Conservation (phyloP, 2,113 vertebrate species). For the Poicephalus gulielmi region DNA sequence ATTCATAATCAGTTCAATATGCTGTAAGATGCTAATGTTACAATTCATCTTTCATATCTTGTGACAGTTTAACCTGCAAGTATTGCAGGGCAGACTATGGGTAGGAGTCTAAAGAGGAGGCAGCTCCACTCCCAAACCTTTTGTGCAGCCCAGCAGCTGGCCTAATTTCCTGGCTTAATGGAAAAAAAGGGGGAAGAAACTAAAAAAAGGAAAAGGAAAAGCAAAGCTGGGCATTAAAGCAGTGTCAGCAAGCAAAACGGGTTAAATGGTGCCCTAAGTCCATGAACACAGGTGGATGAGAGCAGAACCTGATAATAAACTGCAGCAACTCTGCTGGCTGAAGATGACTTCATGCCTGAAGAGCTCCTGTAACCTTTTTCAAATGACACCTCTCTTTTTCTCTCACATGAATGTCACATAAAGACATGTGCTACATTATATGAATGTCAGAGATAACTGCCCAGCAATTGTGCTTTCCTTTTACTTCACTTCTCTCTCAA, state of each 20-base stretch:
- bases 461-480: not conserved
- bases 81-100: not conserved
- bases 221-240: not conserved
- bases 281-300: not conserved
- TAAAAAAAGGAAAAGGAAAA: not conserved
- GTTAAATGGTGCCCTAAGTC: not conserved
- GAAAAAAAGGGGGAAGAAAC: not conserved
- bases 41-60: not conserved
- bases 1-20: not conserved
- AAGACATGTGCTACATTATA: not conserved
- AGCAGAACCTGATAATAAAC: conserved; percentile 12
- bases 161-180: not conserved
- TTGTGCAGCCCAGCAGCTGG: not conserved
- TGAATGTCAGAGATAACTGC: conserved; percentile 14
- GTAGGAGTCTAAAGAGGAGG: not conserved
- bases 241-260: not conserved
- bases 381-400: not conserved
- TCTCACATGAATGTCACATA: not conserved
- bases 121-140: not conserved
- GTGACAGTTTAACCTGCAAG: not conserved
- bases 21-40: not conserved
- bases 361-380: conserved; percentile 38
- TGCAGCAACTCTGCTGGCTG: not conserved
- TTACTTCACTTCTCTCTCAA: not conserved
- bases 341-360: conserved; percentile 41